Evolutionary conservation across 2,113 vertebrate species (phyloP).

Genomic region (Tetraodon nigroviridis): DNA sequence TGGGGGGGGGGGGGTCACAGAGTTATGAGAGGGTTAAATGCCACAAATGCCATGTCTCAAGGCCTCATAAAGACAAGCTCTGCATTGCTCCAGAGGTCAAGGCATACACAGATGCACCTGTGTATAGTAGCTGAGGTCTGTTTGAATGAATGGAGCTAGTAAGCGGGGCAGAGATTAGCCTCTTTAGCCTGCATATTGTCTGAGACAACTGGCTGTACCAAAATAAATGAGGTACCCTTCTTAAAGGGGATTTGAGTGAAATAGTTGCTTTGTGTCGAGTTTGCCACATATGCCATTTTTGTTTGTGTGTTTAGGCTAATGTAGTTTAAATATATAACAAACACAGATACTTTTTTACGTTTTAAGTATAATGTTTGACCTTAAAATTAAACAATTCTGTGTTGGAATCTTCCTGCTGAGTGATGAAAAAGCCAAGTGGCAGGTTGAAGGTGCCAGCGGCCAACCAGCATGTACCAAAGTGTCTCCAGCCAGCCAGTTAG

Average conservation of each 20-base stretch:
- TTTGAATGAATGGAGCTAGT: slow-evolving; percentile 27
- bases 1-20: slow-evolving; percentile 43
- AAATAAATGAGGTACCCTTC: slow-evolving; percentile 55
- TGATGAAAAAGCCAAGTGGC: slow-evolving; percentile 41
- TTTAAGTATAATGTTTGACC: no score
- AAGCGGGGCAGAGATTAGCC: slow-evolving; percentile 26
- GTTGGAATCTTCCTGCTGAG: slow-evolving; percentile 38
- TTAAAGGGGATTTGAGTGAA: slow-evolving; percentile 51
- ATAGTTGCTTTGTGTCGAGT: slow-evolving; percentile 34
- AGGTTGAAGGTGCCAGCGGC: slow-evolving; percentile 42
- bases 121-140: slow-evolving; percentile 39
- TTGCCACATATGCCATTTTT: slow-evolving; percentile 32
- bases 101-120: slow-evolving; percentile 63
- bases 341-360: no score
- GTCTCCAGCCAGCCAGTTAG: slow-evolving; percentile 34
- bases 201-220: slow-evolving; percentile 41
- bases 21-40: slow-evolving; percentile 71
- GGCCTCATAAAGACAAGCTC: slow-evolving; percentile 69
- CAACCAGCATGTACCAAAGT: slow-evolving; percentile 28
- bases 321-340: no score
- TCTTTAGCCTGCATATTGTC: slow-evolving; percentile 30
- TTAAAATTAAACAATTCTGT: slow-evolving; percentile 10
- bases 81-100: slow-evolving; percentile 71
- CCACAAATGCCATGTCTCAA: slow-evolving; percentile 71
- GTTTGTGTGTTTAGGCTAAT: no score